phyloP scores from a whole-genome alignment of 2,888 invertebrate genomes.

The Sepioteuthis lessoniana region DNA sequence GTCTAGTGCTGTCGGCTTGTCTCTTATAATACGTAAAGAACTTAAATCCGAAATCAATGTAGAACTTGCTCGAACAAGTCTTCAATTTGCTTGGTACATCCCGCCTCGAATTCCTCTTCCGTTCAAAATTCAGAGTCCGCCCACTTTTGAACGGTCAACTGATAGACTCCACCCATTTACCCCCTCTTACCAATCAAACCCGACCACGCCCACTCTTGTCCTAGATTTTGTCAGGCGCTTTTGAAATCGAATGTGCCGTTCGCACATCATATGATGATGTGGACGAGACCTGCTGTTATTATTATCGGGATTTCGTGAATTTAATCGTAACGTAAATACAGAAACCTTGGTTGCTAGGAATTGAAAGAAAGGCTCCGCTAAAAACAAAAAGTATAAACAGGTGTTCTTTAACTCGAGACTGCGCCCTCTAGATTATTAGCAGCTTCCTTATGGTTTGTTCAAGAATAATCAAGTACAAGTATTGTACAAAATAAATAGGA shows the following conservation, averaged over 20 bases:
- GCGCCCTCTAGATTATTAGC: too few relatives aligned
- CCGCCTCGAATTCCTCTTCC: not conserved
- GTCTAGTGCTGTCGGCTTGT: not conserved
- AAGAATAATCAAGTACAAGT: too few relatives aligned
- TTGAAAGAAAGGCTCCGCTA: not conserved
- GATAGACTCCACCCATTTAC: not conserved
- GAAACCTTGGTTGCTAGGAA: not conserved
- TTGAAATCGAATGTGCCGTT: too few relatives aligned
- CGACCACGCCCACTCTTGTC: not conserved
- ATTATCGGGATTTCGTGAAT: not conserved
- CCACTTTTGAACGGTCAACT: not conserved
- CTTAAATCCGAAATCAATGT: constrained; percentile 21
- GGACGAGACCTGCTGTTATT: not conserved
- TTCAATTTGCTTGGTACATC: not conserved
- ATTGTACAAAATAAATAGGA: too few relatives aligned
- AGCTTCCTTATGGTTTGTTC: too few relatives aligned
- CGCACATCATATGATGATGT: not conserved
- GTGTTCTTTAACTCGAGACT: too few relatives aligned
- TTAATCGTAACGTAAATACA: not conserved
- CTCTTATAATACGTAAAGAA: not conserved
- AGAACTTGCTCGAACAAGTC: constrained; percentile 33
- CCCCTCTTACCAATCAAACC: not conserved
- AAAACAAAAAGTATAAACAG: too few relatives aligned
- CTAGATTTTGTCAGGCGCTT: not conserved
- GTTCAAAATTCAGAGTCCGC: not conserved